Evolutionary conservation across 2,888 invertebrate species (phyloP), one percentile per base, ranked within the genome.

Genomic region (Leptopilina syphax): DNA sequence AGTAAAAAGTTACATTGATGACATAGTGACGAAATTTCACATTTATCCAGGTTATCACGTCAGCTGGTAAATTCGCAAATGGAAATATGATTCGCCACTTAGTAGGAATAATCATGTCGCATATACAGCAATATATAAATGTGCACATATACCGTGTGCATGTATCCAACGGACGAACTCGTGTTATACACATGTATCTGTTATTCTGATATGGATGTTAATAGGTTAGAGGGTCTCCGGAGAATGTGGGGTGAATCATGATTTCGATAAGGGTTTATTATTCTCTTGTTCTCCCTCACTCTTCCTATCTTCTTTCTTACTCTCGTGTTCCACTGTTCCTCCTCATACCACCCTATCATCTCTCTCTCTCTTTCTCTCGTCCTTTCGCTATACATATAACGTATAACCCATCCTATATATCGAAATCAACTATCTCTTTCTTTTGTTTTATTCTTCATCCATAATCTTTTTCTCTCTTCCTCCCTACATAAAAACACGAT

Each of bases 151-250:
- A n/a, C 3, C 44, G 10, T 50, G 18, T 54, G 54, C 50, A 54
- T 73, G 57, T 54, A 70, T 34, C 57, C 34, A 27, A 27, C 57
- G 13, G n/a, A 73, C 57, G 57, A 73, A 81, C 82, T 76, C 81
- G 77, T 82, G 79, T 80, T 34, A 78, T 82, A 81, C 83, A 88
- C 87, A 87, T 89, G 86, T 88, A 87, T 87, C 86, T 88, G 89
- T 88, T 88, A 89, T 89, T 89, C 88, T 85, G 90, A 90, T 90
- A 90, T 90, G 89, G 90, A 90, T 90, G 90, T 91, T 91, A 91
- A 91, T 91, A 89, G 90, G 90, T 90, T 90, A 90, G 88, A 89
- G 88, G 90, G 90, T 90, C 89, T 89, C 88, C 86, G 85, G 89
- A 90, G 89, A 82, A 82, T 88, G 87, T 87, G 85, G 89, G 88